Evolutionary conservation across 1,140 invertebrate genomes (phyloP), one percentile per base, ranked within the genome.

Genomic region (Lysiphlebus fabarum): DNA sequence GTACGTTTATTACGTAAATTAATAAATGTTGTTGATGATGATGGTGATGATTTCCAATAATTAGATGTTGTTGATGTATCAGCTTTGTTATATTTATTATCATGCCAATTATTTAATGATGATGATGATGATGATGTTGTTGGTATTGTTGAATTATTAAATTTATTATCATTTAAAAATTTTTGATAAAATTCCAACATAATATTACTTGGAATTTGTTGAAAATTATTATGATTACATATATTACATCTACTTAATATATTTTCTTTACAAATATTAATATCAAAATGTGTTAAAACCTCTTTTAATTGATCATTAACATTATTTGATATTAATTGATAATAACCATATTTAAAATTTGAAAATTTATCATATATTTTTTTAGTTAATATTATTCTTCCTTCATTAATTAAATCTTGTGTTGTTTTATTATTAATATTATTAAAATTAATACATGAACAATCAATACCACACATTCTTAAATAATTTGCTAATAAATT

Each of bases 211-310:
- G 75, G 66, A 7, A 85, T 70, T 63, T 81, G 75, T 6, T 81
- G 65, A 65, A 86, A 87, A 58, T 80, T 77, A 60, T 82, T 79
- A 44, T 75, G 65, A 67, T 87, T 88, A 65, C 86, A 88, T 67
- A 86, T 82, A 70, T 83, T 79, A 71, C 88, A 90, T 50, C 87
- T 76, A 65, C 83, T 86, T 62, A 89, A 88, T 43, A 90, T 82
- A 72, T 89, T 82, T 42, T 79, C 70, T 58, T 81, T 73, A 7
- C 75, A 81, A 7, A 90, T 77, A 11, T 70, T 62, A 12, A 91
- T 73, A 63, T 86, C 84, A 65, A 86, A 90, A 67, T 84, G 76
- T 10, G 77, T 72, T 4, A 89, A 62, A 5, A 90, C 82, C 67
- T 87, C 82, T 44, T 75, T 65, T 2, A 87, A 66, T 71, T 90